Conservation (phyloP, 53 echinoderm and acorn worm genomes). For the Arbacia lixula region DNA sequence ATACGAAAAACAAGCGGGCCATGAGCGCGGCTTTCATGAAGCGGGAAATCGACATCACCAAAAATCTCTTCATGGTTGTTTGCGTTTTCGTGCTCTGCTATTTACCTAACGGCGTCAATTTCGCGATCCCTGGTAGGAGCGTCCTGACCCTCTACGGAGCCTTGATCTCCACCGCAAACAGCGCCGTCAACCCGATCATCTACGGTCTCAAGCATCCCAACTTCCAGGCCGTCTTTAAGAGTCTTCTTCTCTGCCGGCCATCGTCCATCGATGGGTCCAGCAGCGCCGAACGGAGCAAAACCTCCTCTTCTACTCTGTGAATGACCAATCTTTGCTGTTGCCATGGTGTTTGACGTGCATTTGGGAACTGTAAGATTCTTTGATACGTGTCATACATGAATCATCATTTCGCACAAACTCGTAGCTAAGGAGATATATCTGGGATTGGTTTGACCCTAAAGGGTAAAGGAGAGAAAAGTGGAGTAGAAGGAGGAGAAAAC, state of each 20-base stretch:
- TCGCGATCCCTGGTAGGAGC: slow-evolving; percentile 5
- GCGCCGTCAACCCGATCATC: slow-evolving; percentile 18
- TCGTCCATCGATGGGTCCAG: too few relatives aligned
- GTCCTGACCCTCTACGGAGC: slow-evolving; percentile 31
- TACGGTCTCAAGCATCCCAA: slow-evolving; percentile 37
- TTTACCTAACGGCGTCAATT: neutral
- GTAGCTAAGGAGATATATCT: too few relatives aligned
- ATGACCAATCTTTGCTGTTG: too few relatives aligned
- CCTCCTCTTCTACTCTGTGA: neutral
- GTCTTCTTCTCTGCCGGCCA: neutral
- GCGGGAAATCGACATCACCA: slow-evolving; percentile 23
- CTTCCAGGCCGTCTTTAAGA: slow-evolving; percentile 36
- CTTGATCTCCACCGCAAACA: slow-evolving; percentile 7
- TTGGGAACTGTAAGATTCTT: too few relatives aligned
- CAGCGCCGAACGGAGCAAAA: neutral
- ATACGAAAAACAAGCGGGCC: neutral
- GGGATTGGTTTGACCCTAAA: too few relatives aligned
- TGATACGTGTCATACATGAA: too few relatives aligned
- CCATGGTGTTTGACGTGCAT: too few relatives aligned
- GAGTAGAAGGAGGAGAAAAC: too few relatives aligned
- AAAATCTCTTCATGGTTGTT: slow-evolving; percentile 40
- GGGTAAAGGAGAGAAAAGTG: too few relatives aligned
- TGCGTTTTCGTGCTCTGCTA: slow-evolving; percentile 16
- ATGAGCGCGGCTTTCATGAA: slow-evolving; percentile 13
- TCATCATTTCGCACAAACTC: too few relatives aligned